phyloP scores from a whole-genome alignment of 2,113 vertebrate genomes.

The Tragelaphus buxtoni region DNA sequence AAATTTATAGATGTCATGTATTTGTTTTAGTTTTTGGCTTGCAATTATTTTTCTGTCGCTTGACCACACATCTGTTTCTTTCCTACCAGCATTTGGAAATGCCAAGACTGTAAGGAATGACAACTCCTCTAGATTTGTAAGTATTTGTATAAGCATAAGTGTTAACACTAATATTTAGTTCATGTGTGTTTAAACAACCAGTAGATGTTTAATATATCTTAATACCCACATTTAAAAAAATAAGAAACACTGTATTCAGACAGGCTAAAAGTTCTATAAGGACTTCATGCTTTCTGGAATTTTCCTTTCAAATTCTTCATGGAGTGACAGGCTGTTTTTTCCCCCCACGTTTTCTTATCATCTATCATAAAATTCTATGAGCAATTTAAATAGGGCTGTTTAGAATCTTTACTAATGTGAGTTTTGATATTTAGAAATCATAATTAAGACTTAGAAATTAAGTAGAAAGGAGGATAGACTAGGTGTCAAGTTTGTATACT shows the following conservation, averaged over 20 bases:
- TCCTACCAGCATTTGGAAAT: conserved; percentile 94
- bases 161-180: conserved; percentile 48
- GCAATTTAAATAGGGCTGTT: neutral
- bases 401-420: neutral
- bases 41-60: neutral
- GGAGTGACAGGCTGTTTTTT: neutral
- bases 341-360: neutral
- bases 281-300: neutral
- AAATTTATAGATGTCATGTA: neutral
- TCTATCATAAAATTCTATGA: neutral
- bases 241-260: neutral
- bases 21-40: neutral
- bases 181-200: conserved; percentile 38
- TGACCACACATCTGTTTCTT: conserved; percentile 54
- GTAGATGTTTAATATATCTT: conserved; percentile 51
- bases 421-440: neutral
- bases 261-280: neutral
- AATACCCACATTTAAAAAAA: conserved; percentile 25
- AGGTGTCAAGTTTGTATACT: neutral
- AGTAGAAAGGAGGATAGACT: neutral
- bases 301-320: conserved; percentile 36
- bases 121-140: conserved; percentile 99
- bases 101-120: conserved; percentile 98
- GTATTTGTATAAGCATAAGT: conserved; percentile 78
- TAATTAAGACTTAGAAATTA: conserved; percentile 13